Evolutionary conservation across 1,140 invertebrate genomes (phyloP), one percentile per base, ranked within the genome.

Genomic region (Maconellicoccus hirsutus): DNA sequence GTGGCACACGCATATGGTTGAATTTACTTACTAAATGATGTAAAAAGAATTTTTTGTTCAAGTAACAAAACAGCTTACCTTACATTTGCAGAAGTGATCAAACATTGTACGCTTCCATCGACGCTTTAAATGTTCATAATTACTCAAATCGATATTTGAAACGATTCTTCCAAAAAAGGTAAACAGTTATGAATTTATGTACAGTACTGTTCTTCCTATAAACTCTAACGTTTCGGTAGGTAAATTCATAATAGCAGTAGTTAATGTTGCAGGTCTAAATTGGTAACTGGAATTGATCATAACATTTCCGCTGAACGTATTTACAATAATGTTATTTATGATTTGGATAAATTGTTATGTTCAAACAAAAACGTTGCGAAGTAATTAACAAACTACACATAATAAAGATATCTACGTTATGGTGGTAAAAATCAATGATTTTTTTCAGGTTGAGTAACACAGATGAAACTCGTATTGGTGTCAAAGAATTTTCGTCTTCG

Each of bases 301-400:
- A 82, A 82, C n/a, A 80, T 87, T 38, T 83, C 85, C 73, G 80
- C 84, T n/a, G 81, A 80, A 38, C 75, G 80, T 14, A 76, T 83
- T n/a, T 83, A 85, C 74, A 82, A 84, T 73, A 85, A 86, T 77
- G 84, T 87, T 4, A 86, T 91, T 0, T 94, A 86, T 77, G 89
- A 93, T 80, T 79, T 93, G 70, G 90, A 93, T 77, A 76, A 78
- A 70, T 77, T 85, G 19, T 22, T 73, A 2, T 33, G 70, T 6
- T 29, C 61, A 10, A 19, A 14, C 38, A 70, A 70, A 42, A 33
- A 70, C 12, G 8, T 22, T 42, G 8, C 23, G 3, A 70, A 42
- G 70, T 70, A 70, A 70, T 19, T 70, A 42, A 23, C 12, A 14
- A 3, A 19, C n/a, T 69, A 21, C n/a, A n/a, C n/a, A n/a, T n/a